Evolutionary conservation across 2,113 vertebrate species (phyloP), one percentile per base, ranked within the genome.

Genomic region (Phylloscopus trochiloides): DNA sequence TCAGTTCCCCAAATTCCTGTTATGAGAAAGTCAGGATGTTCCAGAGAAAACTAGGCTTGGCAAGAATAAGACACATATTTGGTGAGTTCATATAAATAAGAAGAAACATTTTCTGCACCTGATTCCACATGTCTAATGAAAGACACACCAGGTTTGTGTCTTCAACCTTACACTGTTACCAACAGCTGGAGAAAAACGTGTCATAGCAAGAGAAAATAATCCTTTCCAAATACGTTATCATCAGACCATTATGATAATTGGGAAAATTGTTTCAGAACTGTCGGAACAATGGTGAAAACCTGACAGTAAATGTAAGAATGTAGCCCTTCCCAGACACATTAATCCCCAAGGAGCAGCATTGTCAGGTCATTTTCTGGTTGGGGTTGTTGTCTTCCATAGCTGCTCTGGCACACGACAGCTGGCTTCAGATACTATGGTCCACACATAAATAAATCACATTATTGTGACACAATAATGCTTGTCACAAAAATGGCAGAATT

Each of bases 331-430:
- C 32, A 63, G 28, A 14, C 28, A 52, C 3, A 16, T 18, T 42
- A 58, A 54, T 48, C 10, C n/a, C 16, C 45, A 61, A n/a, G 0
- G 0, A 24, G 36, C 47, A 84, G 31, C 4, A 0, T 32, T 24
- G 10, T 58, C 52, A 42, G 48, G 26, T 62, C 9, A 31, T 84
- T 62, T 38, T 72, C 31, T 81, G 20, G 4, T 38, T 88, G 38
- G 24, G 38, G 19, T 48, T 76, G 29, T 18, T 62, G 22, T 32
- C 57, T 62, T 85, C 52, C 17, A 12, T 10, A 57, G 36, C 29
- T 24, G 20, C n/a, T 40, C 29, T 72, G 52, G 36, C 36, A 42
- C 17, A n/a, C 1, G 6, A 31, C n/a, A 67, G 43, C 31, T 6
- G 1, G n/a, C 76, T 76, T 66, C 57, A 66, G 51, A 19, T 61